A percentile compares a stretch with the other conserved stretches of the same genome.
These are phyloP conservation scores for Sylvia borin DNA, from an alignment of 2,797 vertebrate species.

Conservation along the genomic window DNA sequence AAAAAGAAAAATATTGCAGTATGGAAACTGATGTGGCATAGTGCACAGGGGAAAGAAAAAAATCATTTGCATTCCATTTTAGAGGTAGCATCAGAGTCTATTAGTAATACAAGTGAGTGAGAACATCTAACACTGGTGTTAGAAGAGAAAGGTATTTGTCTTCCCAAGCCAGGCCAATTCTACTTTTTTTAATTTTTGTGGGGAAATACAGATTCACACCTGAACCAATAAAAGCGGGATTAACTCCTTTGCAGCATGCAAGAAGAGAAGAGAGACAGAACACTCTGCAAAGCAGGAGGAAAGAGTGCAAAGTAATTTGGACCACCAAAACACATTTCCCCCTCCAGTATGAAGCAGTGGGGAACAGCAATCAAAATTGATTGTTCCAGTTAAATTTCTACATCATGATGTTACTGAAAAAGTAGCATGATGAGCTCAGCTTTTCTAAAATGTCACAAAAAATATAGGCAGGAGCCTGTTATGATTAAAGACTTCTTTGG, in stretches of 20 bases:
- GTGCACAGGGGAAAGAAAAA: not conserved
- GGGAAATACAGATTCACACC: not conserved
- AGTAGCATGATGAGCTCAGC: not conserved
- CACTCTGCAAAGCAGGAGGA: not conserved
- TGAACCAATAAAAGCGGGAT: not conserved
- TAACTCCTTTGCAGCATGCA: not conserved
- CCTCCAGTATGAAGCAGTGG: not conserved
- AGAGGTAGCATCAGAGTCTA: not conserved
- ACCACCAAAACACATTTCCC: conserved; percentile 16
- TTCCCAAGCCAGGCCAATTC: not conserved
- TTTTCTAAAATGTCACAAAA: not conserved
- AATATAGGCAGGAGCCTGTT: not conserved
- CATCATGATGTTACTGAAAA: not conserved
- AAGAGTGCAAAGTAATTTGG: not conserved
- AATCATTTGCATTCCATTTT: not conserved
- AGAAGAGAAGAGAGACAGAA: not conserved
- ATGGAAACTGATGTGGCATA: conserved; percentile 16
- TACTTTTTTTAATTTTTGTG: conserved; percentile 26
- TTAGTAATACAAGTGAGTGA: not conserved
- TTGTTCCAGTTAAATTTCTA: conserved; percentile 43
- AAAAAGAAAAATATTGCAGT: not conserved
- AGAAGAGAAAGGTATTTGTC: not conserved
- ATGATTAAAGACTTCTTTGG: conserved; percentile 5
- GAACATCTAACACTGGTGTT: not conserved
- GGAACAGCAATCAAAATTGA: conserved; percentile 38